phyloP scores from a whole-genome alignment of 2,888 invertebrate species.

The Caenorhabditis becei region DNA sequence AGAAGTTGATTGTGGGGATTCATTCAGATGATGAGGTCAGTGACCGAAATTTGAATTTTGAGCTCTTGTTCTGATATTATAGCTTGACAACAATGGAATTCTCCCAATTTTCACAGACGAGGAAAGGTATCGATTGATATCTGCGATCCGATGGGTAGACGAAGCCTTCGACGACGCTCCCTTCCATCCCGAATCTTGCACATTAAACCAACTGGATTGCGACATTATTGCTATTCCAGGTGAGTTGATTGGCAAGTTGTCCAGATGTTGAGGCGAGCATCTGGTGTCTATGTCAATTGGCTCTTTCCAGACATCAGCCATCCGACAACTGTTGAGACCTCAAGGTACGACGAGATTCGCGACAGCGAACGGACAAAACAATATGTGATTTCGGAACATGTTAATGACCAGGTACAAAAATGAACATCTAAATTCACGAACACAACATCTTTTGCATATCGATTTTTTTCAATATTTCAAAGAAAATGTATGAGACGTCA shows the following conservation, averaged over 20 bases:
- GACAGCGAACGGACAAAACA: conserved; percentile 54
- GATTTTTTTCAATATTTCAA: no score
- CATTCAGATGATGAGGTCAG: conserved; percentile 55
- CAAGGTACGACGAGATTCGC: conserved; percentile 54
- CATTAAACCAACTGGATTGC: conserved; percentile 94
- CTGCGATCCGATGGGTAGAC: conserved; percentile 99
- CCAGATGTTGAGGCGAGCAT: conserved; percentile 32
- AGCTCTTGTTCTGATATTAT: conserved; percentile 7
- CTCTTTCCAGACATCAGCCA: conserved; percentile 47
- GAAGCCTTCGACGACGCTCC: conserved; percentile 97
- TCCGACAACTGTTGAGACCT: conserved; percentile 56
- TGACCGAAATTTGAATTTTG: neutral
- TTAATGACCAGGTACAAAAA: conserved; percentile 54
- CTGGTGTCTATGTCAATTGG: conserved; percentile 18
- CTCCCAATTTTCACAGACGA: conserved; percentile 88
- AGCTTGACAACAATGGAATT: conserved; percentile 56
- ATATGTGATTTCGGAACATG: conserved; percentile 57
- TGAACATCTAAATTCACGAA: no score
- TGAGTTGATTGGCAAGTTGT: conserved; percentile 17
- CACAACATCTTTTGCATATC: no score
- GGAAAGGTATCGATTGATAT: conserved; percentile 92
- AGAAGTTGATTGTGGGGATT: conserved; percentile 81
- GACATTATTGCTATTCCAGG: conserved; percentile 90
- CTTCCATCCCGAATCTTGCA: conserved; percentile 96
- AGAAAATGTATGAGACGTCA: no score